Percentiles rank a stretch among this genome's conserved stretches.
Evolutionary conservation across 1,140 invertebrate species (phyloP).

Genomic region (Phenacoccus solenopsis): DNA sequence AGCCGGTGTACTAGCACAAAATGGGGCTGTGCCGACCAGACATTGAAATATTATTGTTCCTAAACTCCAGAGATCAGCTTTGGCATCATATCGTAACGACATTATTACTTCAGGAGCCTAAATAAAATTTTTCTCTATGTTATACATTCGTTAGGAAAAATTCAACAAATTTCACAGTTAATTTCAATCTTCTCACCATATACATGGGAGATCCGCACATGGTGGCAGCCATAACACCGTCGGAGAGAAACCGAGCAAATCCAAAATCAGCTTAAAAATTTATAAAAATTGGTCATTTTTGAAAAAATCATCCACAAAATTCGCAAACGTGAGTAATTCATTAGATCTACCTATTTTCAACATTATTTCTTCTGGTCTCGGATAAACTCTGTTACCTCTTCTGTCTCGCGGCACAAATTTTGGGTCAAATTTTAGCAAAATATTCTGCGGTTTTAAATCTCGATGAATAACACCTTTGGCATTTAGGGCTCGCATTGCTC

Average conservation of each 20-base stretch:
- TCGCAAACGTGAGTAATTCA: neutral
- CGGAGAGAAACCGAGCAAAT: constrained; percentile 94
- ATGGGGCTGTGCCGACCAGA: constrained; percentile 94
- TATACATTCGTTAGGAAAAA: neutral
- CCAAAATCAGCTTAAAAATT: constrained; percentile 87
- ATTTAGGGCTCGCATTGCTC: constrained; percentile 91
- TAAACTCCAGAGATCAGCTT: constrained; percentile 97
- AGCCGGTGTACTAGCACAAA: constrained; percentile 96
- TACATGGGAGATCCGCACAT: constrained; percentile 99
- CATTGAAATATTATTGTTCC: constrained; percentile 99
- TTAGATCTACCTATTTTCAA: constrained; percentile 75
- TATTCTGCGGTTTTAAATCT: constrained; percentile 97
- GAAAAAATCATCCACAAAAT: neutral
- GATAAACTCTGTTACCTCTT: constrained; percentile 37
- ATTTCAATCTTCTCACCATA: constrained; percentile 55
- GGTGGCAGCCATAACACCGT: constrained; percentile 98
- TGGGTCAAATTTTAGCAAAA: constrained; percentile 73
- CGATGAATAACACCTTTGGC: constrained; percentile 95
- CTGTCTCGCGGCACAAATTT: constrained; percentile 38
- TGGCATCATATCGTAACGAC: constrained; percentile 96
- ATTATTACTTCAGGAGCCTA: constrained; percentile 98
- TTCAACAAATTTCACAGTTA: neutral
- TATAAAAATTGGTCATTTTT: neutral
- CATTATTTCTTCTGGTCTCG: constrained; percentile 78
- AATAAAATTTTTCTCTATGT: constrained; percentile 19